phyloP scores from a whole-genome alignment of 2,113 vertebrate species.

The Ammodytes marinus region DNA sequence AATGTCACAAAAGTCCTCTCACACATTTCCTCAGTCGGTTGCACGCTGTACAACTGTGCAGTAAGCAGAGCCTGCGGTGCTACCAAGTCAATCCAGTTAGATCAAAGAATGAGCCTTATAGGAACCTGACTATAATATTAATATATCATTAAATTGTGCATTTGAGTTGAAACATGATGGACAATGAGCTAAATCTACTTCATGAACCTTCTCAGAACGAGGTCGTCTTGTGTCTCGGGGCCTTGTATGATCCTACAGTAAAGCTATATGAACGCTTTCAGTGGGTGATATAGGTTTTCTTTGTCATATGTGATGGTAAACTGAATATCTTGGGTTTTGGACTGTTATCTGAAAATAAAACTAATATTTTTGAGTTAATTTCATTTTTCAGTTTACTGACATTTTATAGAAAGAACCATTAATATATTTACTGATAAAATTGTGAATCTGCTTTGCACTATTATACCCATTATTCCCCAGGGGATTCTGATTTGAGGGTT shows the following conservation, averaged over 20 bases:
- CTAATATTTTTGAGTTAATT: not conserved
- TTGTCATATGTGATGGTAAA: not conserved
- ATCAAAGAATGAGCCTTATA: slow-evolving; percentile 43
- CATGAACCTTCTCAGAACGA: slow-evolving; percentile 40
- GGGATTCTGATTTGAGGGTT: not conserved
- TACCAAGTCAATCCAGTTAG: slow-evolving; percentile 55
- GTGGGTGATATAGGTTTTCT: not conserved
- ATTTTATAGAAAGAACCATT: not conserved
- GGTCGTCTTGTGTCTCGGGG: slow-evolving; percentile 35
- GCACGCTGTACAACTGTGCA: slow-evolving; percentile 52
- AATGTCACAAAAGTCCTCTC: slow-evolving; percentile 80
- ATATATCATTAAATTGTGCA: slow-evolving; percentile 40
- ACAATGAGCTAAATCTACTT: slow-evolving; percentile 67
- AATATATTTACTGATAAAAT: not conserved
- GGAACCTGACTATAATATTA: slow-evolving; percentile 47
- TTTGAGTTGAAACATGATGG: slow-evolving; percentile 50
- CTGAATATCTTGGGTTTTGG: not conserved
- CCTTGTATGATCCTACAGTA: not conserved
- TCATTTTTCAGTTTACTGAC: not conserved
- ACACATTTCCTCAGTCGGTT: slow-evolving; percentile 70
- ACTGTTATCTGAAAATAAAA: not conserved
- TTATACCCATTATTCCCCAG: not conserved
- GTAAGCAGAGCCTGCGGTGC: slow-evolving; percentile 55
- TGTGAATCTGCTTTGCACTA: not conserved
- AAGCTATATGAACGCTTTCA: not conserved